Percentiles rank a stretch among this genome's conserved stretches.
These are phyloP conservation scores for Grallaria varia DNA, from an alignment of 2,113 vertebrate genomes.

Conservation along the genomic window DNA sequence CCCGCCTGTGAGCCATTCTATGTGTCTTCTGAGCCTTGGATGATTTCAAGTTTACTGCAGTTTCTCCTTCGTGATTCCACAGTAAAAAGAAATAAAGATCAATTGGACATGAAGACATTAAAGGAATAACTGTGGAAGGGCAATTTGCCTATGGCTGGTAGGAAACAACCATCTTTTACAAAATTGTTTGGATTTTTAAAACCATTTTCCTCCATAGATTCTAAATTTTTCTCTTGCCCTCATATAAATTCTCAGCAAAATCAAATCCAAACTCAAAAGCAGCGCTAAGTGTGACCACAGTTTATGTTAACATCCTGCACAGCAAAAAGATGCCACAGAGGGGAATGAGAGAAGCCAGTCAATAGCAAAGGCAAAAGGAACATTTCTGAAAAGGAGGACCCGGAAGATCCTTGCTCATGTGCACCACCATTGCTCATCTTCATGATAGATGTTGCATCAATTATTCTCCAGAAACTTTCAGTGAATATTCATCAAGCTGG, in stretches of 20 bases:
- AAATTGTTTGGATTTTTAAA: background rate
- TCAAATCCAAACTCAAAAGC: background rate
- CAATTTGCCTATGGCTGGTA: background rate
- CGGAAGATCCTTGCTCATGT: background rate
- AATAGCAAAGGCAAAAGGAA: background rate
- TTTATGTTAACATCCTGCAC: background rate
- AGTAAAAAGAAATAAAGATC: background rate
- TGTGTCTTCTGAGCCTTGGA: background rate
- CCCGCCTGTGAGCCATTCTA: background rate
- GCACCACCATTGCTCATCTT: accelerated
- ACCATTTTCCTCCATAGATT: background rate
- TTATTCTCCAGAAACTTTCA: background rate
- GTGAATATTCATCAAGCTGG: background rate
- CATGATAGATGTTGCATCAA: background rate
- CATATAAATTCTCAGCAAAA: background rate
- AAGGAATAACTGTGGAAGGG: background rate
- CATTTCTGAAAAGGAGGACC: background rate
- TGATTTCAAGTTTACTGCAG: background rate
- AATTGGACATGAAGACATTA: background rate
- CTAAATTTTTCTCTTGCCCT: background rate
- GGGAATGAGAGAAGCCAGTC: background rate
- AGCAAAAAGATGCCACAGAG: background rate
- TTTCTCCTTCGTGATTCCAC: background rate
- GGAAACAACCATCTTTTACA: background rate
- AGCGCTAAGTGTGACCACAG: background rate